phyloP scores from a whole-genome alignment of 2,888 invertebrate genomes.

The Malachius bipustulatus region DNA sequence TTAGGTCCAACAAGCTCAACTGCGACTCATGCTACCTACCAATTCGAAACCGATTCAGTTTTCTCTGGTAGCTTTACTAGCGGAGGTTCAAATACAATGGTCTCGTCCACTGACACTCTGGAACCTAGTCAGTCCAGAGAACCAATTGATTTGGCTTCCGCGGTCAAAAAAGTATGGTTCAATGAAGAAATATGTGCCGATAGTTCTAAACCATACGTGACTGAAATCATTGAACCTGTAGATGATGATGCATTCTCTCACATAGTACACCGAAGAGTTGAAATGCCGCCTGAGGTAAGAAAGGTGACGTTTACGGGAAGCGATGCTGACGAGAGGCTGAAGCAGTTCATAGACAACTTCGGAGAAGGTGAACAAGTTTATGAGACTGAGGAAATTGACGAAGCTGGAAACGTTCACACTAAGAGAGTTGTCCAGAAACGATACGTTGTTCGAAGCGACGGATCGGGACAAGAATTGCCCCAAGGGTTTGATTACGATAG shows the following conservation, averaged over 20 bases:
- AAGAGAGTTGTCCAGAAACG: slow-evolving; percentile 40
- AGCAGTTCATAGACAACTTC: slow-evolving; percentile 40
- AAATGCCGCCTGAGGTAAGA: slow-evolving; percentile 40
- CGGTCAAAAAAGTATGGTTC: slow-evolving; percentile 39
- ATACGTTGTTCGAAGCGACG: slow-evolving; percentile 33
- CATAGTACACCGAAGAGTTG: slow-evolving; percentile 38
- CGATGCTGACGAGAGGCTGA: slow-evolving; percentile 40
- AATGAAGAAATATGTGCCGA: slow-evolving; percentile 31
- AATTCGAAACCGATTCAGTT: slow-evolving; percentile 72
- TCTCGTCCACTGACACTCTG: slow-evolving; percentile 61
- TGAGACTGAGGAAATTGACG: slow-evolving; percentile 41
- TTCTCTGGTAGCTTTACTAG: slow-evolving; percentile 80
- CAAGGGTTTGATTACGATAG: too few species aligned
- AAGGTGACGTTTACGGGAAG: slow-evolving; percentile 43
- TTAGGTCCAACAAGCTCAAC: slow-evolving; percentile 67
- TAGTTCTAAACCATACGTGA: slow-evolving; percentile 36
- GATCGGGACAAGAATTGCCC: slow-evolving; percentile 12
- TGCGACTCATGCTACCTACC: slow-evolving; percentile 72
- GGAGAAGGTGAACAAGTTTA: slow-evolving; percentile 41
- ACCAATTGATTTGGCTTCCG: slow-evolving; percentile 34
- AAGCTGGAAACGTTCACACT: slow-evolving; percentile 42
- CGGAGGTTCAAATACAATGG: slow-evolving; percentile 72
- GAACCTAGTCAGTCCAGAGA: slow-evolving; percentile 46
- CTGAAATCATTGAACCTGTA: slow-evolving; percentile 39
- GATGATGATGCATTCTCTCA: slow-evolving; percentile 38